Conservation (phyloP, 2,113 vertebrate genomes). For the Osmerus eperlanus region DNA sequence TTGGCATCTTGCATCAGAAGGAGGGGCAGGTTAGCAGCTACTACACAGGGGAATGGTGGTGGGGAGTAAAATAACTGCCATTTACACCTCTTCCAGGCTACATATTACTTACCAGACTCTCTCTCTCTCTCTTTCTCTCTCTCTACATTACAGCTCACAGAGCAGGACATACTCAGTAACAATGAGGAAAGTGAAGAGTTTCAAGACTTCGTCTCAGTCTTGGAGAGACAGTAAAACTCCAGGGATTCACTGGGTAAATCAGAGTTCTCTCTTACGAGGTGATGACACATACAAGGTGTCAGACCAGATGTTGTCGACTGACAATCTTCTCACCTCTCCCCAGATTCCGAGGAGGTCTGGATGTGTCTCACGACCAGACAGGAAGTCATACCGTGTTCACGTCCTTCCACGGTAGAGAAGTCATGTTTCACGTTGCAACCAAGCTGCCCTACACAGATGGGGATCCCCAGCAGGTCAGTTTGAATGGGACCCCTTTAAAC, state of each 20-base stretch:
- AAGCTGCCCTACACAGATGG: conserved; percentile 88
- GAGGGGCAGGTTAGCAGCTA: conserved; percentile 64
- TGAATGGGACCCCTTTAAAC: background rate
- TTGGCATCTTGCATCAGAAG: conserved; percentile 74
- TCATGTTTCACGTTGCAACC: conserved; percentile 90
- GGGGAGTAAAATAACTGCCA: too few species aligned
- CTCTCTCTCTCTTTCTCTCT: background rate
- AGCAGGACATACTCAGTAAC: conserved; percentile 86
- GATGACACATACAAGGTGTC: background rate
- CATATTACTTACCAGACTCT: background rate
- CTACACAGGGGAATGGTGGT: background rate
- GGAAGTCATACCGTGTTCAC: conserved; percentile 84
- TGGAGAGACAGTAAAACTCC: conserved; percentile 81
- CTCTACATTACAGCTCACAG: conserved; percentile 73
- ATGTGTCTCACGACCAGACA: conserved; percentile 86
- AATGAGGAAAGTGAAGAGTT: conserved; percentile 83
- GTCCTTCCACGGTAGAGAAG: conserved; percentile 83
- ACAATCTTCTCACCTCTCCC: too few species aligned
- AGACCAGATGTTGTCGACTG: conserved; percentile 3
- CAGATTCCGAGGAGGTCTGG: conserved; percentile 88
- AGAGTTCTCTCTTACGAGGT: background rate
- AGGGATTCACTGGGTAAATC: conserved; percentile 80
- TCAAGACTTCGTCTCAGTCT: conserved; percentile 80
- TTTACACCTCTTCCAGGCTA: background rate
- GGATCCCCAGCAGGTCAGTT: conserved; percentile 83